Evolutionary conservation across 2,797 vertebrate species (phyloP).

Genomic region (Platyrinchus mystaceus): DNA sequence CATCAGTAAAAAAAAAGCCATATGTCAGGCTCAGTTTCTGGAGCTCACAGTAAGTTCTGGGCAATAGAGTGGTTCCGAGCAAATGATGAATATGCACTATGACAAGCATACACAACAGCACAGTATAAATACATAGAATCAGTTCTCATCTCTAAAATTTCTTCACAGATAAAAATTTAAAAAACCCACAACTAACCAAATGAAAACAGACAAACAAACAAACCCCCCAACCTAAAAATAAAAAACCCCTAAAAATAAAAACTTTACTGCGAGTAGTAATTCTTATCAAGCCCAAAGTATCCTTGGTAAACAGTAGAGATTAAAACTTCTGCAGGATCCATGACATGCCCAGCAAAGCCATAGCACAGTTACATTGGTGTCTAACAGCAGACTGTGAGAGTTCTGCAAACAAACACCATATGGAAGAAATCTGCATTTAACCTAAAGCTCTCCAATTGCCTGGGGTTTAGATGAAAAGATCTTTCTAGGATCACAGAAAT

Average conservation of each 20-base stretch:
- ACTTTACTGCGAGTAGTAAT: background rate
- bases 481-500: background rate
- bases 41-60: background rate
- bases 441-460: constrained; percentile 42
- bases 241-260: background rate
- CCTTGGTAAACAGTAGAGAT: background rate
- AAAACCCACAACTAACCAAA: background rate
- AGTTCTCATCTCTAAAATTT: background rate
- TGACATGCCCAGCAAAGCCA: background rate
- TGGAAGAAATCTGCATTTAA: constrained; percentile 56
- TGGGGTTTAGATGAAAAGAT: constrained; percentile 31
- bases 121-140: background rate
- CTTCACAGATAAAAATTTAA: background rate
- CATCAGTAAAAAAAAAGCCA: background rate
- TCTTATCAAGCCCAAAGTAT: background rate
- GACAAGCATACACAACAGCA: background rate
- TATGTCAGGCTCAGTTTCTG: background rate
- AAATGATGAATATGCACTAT: background rate
- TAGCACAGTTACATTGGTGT: background rate
- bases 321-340: constrained; percentile 10
- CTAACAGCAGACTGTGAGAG: constrained; percentile 16
- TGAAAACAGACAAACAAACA: background rate
- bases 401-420: constrained; percentile 56
- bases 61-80: background rate
- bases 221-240: background rate